These are phyloP conservation scores for Limanda limanda DNA, from an alignment of 2,113 vertebrate species.

Conservation along the genomic window DNA sequence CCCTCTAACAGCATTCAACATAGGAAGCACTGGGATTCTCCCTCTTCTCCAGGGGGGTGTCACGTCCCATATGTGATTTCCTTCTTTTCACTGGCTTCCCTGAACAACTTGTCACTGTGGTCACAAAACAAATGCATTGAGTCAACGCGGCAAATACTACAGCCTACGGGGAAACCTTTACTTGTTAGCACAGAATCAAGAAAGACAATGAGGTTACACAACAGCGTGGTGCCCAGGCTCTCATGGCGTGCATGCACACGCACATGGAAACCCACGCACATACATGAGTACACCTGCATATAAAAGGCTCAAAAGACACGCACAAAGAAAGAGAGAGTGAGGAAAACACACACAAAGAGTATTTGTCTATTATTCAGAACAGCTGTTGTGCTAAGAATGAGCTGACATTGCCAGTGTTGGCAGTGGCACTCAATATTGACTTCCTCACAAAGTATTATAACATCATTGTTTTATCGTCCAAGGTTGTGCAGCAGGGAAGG, in stretches of 20 bases:
- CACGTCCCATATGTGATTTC: slow-evolving; percentile 64
- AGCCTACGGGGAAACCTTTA: slow-evolving; percentile 44
- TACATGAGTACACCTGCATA: slow-evolving; percentile 31
- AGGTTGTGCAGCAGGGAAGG: slow-evolving; percentile 64
- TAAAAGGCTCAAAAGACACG: neutral
- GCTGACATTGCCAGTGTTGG: slow-evolving; percentile 66
- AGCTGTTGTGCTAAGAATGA: slow-evolving; percentile 76
- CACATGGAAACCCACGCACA: neutral
- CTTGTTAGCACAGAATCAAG: slow-evolving; percentile 11
- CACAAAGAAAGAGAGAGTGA: slow-evolving; percentile 1
- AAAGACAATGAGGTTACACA: slow-evolving; percentile 58
- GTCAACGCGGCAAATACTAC: slow-evolving; percentile 29
- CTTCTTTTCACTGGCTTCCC: slow-evolving; percentile 69
- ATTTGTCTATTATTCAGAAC: slow-evolving; percentile 63
- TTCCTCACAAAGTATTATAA: slow-evolving; percentile 75
- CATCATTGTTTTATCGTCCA: slow-evolving; percentile 79
- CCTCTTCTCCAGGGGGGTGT: slow-evolving; percentile 31
- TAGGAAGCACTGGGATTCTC: slow-evolving; percentile 60
- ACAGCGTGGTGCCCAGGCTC: slow-evolving; percentile 15
- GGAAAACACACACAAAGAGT: slow-evolving; percentile 10
- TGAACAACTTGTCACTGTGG: slow-evolving; percentile 38
- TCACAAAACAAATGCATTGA: slow-evolving; percentile 44
- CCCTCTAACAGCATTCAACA: slow-evolving; percentile 32
- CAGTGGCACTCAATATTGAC: slow-evolving; percentile 73
- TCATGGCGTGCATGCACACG: slow-evolving; percentile 10